Percentiles rank a stretch among this genome's conserved stretches.
Conservation (phyloP, 92 coral and sea anemone species). For the Porites evermanni region DNA sequence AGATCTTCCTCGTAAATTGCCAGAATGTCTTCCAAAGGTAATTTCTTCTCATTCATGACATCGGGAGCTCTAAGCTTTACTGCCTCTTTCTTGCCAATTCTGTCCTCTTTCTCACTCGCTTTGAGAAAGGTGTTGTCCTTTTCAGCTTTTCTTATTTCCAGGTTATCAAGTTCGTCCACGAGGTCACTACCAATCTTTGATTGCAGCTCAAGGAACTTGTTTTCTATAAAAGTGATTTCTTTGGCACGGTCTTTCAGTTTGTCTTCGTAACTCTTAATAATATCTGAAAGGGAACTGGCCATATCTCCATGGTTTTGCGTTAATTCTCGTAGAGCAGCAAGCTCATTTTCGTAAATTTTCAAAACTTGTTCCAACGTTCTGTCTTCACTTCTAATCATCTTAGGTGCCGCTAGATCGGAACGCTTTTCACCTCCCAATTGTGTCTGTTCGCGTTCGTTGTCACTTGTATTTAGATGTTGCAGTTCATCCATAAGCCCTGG, state of each 20-base stretch:
- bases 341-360: slow-evolving; percentile 56
- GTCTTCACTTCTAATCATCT: slow-evolving; percentile 12
- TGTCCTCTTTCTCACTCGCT: not conserved
- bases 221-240: not conserved
- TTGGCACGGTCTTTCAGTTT: slow-evolving; percentile 14
- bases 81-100: no score
- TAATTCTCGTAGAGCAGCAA: slow-evolving; percentile 24
- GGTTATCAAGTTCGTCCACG: not conserved
- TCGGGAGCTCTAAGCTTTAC: slow-evolving; percentile 11
- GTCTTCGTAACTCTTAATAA: slow-evolving; percentile 36
- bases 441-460: not conserved
- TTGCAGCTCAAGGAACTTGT: slow-evolving; percentile 30
- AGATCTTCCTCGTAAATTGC: slow-evolving; percentile 35
- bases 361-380: slow-evolving; percentile 57
- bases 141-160: not conserved
- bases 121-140: not conserved
- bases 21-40: slow-evolving; percentile 20
- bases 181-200: slow-evolving; percentile 56
- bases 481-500: slow-evolving; percentile 10
- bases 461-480: not conserved
- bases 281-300: slow-evolving; percentile 6
- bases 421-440: not conserved
- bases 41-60: slow-evolving; percentile 3
- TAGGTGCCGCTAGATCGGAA: slow-evolving; percentile 21
- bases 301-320: slow-evolving; percentile 8